Conservation (phyloP, 1,140 invertebrate genomes). For the Orchesella cincta region DNA sequence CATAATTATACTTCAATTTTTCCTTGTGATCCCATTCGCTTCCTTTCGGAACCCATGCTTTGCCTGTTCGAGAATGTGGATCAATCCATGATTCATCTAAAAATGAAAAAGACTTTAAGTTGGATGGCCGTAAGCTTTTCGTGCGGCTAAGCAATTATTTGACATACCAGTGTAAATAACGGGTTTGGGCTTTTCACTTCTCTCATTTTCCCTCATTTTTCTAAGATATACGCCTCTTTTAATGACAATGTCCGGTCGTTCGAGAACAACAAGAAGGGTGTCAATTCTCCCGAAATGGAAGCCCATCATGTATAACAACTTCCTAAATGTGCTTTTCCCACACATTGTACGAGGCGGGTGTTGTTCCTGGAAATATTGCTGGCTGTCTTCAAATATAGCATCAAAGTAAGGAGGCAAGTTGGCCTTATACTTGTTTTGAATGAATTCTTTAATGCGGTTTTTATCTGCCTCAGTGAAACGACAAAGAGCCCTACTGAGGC, state of each 20-base stretch:
- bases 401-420: neutral
- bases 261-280: neutral
- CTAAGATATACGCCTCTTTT: neutral
- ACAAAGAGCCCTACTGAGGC: neutral
- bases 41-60: neutral
- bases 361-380: neutral
- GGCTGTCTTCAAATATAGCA: neutral
- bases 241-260: neutral
- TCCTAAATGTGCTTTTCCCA: neutral
- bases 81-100: neutral
- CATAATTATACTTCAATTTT: neutral
- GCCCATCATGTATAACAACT: neutral
- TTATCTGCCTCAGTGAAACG: neutral
- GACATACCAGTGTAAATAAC: neutral
- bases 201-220: neutral
- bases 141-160: neutral
- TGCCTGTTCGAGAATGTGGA: neutral
- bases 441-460: neutral
- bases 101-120: neutral
- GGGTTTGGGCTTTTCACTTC: neutral
- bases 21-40: neutral
- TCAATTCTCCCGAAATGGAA: neutral
- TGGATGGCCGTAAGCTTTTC: too few relatives aligned
- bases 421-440: neutral
- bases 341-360: neutral